Base-by-base conservation (phyloP, 2,888 invertebrate species). In the Synanthedon formicaeformis region DNA sequence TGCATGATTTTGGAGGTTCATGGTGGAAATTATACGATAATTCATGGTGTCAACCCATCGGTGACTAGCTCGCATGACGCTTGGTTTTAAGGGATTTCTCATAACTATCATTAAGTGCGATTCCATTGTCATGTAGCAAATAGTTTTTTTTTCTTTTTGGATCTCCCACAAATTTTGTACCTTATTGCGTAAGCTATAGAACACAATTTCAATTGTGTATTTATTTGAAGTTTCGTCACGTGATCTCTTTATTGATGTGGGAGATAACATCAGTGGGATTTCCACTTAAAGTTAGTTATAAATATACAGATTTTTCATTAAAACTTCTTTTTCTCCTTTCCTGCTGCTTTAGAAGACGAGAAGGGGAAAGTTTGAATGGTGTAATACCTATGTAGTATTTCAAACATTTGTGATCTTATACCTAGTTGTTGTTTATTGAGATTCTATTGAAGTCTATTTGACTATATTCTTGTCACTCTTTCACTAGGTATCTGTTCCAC, bases 91-190 rank as follows among this genome's bases (percentile, higher is more conserved):
- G 63, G 65, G 73, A 78, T 34, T 34, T 82, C 83, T 86, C 87
- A 87, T 87, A 85, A 85, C 87, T 84, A 74, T 79, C 77, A 77
- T 74, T 64, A 66, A 70, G 64, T 72, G 87, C 86, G 85, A 86
- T 82, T 73, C 79, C 87, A 87, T 87, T 87, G 87, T 87, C 87
- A 87, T 87, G 87, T 85, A 73, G 87, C 87, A 86, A 86, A 75
- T 71, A 68, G 67, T 34, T 34, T 34, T 34, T 34, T 34, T 34
- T 34, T 34, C 27, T 60, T 63, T 62, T 63, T 65, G 81, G 80
- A 75, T 71, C 63, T 81, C 81, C 81, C 81, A 81, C 78, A 53
- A 50, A 41, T 54, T 53, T 48, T 40, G 48, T 50, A 56, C 40
- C 34, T 40, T 34, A 34, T 34, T 34, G 34, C 34, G 34, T 23